These are phyloP conservation scores for Heterotilapia buettikoferi DNA, from an alignment of 2,113 vertebrate genomes.

Conservation along the genomic window DNA sequence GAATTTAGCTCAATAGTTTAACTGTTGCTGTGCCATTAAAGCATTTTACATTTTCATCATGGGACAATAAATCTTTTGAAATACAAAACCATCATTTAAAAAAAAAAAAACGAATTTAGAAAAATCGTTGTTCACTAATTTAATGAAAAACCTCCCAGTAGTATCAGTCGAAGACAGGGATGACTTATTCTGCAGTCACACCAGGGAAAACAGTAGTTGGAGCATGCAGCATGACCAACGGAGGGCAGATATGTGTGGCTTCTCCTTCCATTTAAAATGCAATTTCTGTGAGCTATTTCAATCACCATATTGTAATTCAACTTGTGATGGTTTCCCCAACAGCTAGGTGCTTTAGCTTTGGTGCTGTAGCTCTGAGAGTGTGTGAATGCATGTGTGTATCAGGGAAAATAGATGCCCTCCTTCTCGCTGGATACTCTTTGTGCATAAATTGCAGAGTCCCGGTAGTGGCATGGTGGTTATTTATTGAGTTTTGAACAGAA, in stretches of 20 bases:
- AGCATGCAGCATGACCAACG: not conserved
- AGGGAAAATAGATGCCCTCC: not conserved
- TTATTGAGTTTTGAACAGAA: not conserved
- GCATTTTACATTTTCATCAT: not conserved
- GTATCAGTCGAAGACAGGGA: not conserved
- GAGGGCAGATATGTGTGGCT: not conserved
- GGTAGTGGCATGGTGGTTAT: not conserved
- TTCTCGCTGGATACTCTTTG: not conserved
- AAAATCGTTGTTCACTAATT: not conserved
- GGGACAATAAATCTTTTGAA: not conserved
- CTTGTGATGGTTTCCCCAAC: not conserved
- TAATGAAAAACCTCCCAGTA: not conserved
- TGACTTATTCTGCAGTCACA: not conserved
- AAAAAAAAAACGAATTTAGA: not conserved
- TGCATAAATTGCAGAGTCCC: constrained; percentile 21
- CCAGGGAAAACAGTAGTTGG: not conserved
- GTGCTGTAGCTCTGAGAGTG: not conserved
- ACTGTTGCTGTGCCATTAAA: not conserved
- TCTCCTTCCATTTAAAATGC: constrained; percentile 10
- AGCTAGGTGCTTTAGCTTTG: not conserved
- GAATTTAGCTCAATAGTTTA: not conserved
- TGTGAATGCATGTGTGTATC: not conserved
- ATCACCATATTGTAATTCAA: constrained; percentile 31
- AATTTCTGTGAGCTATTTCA: constrained; percentile 9
- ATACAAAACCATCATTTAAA: not conserved